These are phyloP conservation scores for Octomys mimax DNA, from an alignment of 2,797 vertebrate genomes.

Conservation along the genomic window DNA sequence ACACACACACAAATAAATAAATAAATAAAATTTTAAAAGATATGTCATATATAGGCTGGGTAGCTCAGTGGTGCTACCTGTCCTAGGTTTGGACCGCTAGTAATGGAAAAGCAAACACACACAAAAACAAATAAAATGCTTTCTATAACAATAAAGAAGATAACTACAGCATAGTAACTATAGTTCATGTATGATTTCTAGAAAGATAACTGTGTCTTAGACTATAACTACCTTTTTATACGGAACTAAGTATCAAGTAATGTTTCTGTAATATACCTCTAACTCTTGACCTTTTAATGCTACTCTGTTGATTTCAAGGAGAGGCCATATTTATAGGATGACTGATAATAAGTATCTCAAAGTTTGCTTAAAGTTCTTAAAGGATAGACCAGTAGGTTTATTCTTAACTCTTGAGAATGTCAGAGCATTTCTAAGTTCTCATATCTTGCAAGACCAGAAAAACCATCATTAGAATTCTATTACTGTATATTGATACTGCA, in stretches of 20 bases:
- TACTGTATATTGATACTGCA: conserved; percentile 3
- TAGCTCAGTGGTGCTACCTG: no score
- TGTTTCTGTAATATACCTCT: not conserved
- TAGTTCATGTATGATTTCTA: not conserved
- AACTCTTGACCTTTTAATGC: conserved; percentile 10
- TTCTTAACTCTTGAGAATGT: conserved; percentile 48
- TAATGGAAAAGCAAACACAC: not conserved
- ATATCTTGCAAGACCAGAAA: conserved; percentile 48
- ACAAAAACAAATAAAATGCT: not conserved
- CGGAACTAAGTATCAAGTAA: conserved; percentile 11
- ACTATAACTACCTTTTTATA: not conserved
- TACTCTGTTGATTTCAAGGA: conserved; percentile 6
- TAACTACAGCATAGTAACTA: not conserved
- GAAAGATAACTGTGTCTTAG: conserved; percentile 22
- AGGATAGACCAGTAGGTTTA: conserved; percentile 7
- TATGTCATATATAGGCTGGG: not conserved
- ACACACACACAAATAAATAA: no score
- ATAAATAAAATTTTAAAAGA: not conserved
- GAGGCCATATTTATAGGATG: conserved; percentile 21
- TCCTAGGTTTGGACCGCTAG: not conserved
- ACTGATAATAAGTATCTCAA: conserved; percentile 17
- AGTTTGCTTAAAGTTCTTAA: conserved; percentile 49
- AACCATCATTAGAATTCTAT: conserved; percentile 47
- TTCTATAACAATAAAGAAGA: not conserved
- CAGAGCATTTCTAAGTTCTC: conserved; percentile 32